phyloP scores from a whole-genome alignment of 2,113 vertebrate species.

The Physeter macrocephalus region DNA sequence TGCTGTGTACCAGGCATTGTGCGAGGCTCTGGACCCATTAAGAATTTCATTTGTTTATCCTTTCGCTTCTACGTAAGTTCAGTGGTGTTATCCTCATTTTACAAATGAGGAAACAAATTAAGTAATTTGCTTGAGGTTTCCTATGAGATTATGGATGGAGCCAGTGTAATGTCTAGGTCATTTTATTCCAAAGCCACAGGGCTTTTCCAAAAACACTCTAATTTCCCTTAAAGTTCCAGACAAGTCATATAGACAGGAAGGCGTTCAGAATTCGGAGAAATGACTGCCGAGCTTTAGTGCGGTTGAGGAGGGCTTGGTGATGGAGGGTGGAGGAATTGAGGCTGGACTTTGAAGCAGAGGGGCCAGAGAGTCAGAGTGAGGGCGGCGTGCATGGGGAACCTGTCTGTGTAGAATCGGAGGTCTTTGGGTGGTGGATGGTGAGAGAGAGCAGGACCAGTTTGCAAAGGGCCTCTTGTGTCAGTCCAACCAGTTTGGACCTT shows the following conservation, averaged over 20 bases:
- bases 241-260: not conserved
- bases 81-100: not conserved
- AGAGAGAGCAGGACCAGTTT: not conserved
- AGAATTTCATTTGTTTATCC: constrained; percentile 3
- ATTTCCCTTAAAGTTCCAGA: not conserved
- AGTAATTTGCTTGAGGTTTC: constrained; percentile 44
- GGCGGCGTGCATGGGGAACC: not conserved
- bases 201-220: not conserved
- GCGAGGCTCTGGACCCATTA: not conserved
- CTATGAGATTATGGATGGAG: not conserved
- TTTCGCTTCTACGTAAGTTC: not conserved
- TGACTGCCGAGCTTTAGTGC: not conserved
- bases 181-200: constrained; percentile 11
- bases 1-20: not conserved
- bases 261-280: not conserved
- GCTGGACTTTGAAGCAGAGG: not conserved
- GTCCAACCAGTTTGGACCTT: constrained; percentile 22
- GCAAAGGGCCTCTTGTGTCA: not conserved
- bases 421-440: not conserved
- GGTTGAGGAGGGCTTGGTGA: not conserved
- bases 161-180: not conserved
- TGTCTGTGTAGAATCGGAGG: not conserved
- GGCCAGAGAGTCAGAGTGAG: not conserved
- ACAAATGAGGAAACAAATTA: constrained; percentile 48
- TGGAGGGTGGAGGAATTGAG: not conserved